phyloP scores from a whole-genome alignment of 1,140 invertebrate genomes.

The Globodera ellingtonae region DNA sequence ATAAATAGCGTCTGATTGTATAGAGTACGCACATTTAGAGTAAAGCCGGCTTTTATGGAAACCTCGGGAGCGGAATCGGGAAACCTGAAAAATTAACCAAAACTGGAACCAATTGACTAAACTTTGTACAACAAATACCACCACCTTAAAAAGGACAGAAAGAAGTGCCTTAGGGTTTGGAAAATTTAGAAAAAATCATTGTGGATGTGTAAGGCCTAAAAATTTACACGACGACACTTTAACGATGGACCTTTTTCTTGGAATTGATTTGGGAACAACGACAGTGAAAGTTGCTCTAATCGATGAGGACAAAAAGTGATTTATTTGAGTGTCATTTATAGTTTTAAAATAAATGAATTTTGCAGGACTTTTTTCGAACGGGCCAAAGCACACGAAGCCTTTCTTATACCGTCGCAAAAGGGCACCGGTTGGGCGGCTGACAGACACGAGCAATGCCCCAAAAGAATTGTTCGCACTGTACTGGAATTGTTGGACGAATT shows the following conservation, averaged over 20 bases:
- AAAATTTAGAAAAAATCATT: no score
- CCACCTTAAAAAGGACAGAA: no score
- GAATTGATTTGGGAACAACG: constrained; percentile 37
- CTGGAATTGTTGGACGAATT: neutral
- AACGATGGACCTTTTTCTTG: constrained; percentile 15
- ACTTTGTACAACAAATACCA: no score
- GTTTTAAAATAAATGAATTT: neutral
- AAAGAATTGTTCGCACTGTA: constrained; percentile 24
- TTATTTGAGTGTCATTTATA: neutral
- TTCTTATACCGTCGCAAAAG: neutral
- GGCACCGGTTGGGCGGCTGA: neutral
- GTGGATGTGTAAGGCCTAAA: no score
- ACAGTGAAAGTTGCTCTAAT: constrained; percentile 37
- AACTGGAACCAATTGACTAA: no score
- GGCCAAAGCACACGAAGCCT: neutral
- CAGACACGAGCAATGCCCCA: constrained; percentile 33
- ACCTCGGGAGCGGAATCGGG: no score
- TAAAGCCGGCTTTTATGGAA: no score
- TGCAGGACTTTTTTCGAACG: neutral
- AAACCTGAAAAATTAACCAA: no score
- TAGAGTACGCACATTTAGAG: no score
- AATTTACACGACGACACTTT: neutral
- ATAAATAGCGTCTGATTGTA: no score
- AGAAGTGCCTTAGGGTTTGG: no score
- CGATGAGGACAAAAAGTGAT: constrained; percentile 30